Conservation (phyloP, 2,888 invertebrate species). For the Uropetala carovei region DNA sequence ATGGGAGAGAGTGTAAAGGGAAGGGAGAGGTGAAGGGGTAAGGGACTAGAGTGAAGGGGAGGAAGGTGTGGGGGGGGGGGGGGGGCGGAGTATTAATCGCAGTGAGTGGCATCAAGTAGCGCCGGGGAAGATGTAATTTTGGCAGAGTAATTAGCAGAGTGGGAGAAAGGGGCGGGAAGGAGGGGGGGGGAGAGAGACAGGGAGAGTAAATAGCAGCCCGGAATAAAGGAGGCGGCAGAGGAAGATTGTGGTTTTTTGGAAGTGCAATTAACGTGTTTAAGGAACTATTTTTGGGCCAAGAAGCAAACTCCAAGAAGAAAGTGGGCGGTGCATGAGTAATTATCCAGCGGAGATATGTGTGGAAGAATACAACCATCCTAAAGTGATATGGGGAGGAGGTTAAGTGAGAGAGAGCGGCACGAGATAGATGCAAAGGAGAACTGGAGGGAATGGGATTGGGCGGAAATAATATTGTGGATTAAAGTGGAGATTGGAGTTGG, state of each 20-base stretch:
- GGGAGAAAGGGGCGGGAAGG: not conserved
- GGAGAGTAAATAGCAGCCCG: not conserved
- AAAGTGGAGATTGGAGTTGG: too few species aligned
- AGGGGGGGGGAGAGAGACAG: not conserved
- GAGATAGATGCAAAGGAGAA: too few species aligned
- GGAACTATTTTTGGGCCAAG: not conserved
- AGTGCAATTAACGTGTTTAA: not conserved
- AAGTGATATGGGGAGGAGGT: too few species aligned
- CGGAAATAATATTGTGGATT: too few species aligned
- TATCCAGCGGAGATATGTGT: not conserved
- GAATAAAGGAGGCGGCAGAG: not conserved
- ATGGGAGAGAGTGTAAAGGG: not conserved
- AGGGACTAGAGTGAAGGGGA: not conserved
- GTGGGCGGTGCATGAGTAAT: constrained; percentile 7
- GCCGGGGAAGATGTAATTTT: constrained; percentile 32
- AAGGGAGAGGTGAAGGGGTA: not conserved
- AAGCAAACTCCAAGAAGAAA: not conserved
- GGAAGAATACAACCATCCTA: not conserved
- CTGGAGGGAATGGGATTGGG: too few species aligned
- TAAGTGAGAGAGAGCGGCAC: too few species aligned
- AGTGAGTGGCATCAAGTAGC: constrained; percentile 25
- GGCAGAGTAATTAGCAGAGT: constrained; percentile 29
- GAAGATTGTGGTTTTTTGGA: not conserved
- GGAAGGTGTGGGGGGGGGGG: not conserved
- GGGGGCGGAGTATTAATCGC: constrained; percentile 4